These are phyloP conservation scores for Encarsia formosa DNA, from an alignment of 2,888 invertebrate species.

Conservation along the genomic window DNA sequence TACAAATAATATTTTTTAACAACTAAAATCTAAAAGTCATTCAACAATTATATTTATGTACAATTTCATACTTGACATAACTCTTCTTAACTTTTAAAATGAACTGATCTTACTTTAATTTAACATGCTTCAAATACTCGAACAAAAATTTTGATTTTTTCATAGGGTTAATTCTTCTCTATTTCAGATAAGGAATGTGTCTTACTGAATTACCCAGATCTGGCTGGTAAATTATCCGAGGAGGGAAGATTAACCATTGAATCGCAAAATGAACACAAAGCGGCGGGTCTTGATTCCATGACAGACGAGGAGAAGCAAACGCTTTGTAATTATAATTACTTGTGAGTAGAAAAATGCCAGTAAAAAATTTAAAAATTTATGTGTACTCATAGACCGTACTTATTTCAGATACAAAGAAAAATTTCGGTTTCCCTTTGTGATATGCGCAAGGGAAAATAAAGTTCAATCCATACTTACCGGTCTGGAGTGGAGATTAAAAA, in stretches of 20 bases:
- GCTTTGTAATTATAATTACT: conserved; percentile 52
- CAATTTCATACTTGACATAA: too few species aligned
- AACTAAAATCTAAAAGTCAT: too few species aligned
- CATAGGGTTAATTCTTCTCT: neutral
- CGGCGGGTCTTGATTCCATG: conserved; percentile 57
- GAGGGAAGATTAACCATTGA: conserved; percentile 58
- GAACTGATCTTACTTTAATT: too few species aligned
- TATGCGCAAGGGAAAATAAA: conserved; percentile 64
- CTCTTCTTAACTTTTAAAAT: too few species aligned
- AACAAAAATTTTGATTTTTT: too few species aligned
- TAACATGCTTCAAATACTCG: too few species aligned
- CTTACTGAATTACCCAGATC: conserved; percentile 62
- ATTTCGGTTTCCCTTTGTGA: conserved; percentile 67
- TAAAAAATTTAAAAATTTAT: too few species aligned
- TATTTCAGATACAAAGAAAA: conserved; percentile 60
- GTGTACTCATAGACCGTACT: too few species aligned
- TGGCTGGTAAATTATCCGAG: conserved; percentile 59
- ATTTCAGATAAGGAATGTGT: conserved; percentile 56
- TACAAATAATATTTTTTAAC: too few species aligned
- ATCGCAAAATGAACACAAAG: conserved; percentile 58
- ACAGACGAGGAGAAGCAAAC: conserved; percentile 54
- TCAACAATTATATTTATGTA: too few species aligned
- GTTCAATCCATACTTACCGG: conserved; percentile 58
- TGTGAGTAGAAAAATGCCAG: conserved; percentile 43
- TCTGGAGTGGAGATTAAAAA: conserved; percentile 56